Evolutionary conservation across 30 jellyfish, hydroid and myxozoan species (phyloP), one percentile per base, ranked within the genome.

Genomic region (Catostylus mosaicus): DNA sequence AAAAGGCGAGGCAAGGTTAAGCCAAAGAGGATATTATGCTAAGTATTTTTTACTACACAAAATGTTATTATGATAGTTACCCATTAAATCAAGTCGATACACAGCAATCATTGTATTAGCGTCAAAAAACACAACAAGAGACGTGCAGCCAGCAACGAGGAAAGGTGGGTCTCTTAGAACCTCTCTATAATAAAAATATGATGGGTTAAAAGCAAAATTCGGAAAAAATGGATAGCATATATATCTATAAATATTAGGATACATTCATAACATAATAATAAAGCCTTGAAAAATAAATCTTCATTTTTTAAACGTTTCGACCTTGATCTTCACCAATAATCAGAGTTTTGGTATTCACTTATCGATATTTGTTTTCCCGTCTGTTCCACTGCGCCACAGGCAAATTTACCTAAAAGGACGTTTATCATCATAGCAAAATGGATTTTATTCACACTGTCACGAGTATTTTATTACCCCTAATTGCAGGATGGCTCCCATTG

Each of bases 121-220:
- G 80, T 91, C 93, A 34, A 85, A 75, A 65, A 91, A 45, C 47
- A 86, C 71, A 37, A 91, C 29, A 5, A 63, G 24, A 1, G 96
- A 79, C 43, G 95, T 85, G 89, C 98, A 91, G 33, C 98, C 98
- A 67, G 87, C 95, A 22, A 81, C 63, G 23, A 91, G 78, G 38
- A 60, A 79, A 0, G 91, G 80, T 29, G 94, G 96, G 54, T 91
- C 98, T 45, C 74, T 69, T n/a, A 82, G 35, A 27, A 68, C 85
- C n/a, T 82, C 92, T 47, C 96, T 66, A 69, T 48, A 67, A 35
- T 22, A 76, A 62, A 65, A 29, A 52, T 14, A 40, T 40, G 12
- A 7, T 5, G 69, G 7, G 69, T 19, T 33, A 82, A 10, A 26
- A 71, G 6, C 27, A 48, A 9, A 30, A 46, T 30, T 6, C 8